Base-by-base conservation (phyloP, 2,888 invertebrate genomes). In the Plemyria rubiginata region DNA sequence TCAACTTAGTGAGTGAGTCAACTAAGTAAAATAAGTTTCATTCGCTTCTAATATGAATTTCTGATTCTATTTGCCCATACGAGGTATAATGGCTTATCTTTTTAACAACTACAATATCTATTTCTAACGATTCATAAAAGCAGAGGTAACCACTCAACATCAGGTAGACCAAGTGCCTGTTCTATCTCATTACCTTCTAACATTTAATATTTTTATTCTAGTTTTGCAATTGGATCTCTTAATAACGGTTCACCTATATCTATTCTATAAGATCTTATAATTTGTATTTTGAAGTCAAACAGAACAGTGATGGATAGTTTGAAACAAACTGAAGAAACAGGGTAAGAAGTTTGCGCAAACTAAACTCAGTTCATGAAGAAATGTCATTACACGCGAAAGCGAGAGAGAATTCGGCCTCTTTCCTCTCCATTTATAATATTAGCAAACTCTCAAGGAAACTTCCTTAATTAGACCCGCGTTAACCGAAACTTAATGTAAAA, bases 381-480 rank as follows among this genome's bases (percentile, higher is more conserved):
- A 83, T 79, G 77, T 76, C 79, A 78, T 83, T 80, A 80, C 67
- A 74, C 72, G 69, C 70, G 68, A 65, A 72, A 67, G 72, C 70
- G 71, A 75, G 76, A 72, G 74, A 65, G 72, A 81, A 84, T 81
- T 82, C 78, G 71, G 71, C 78, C 76, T 80, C 81, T 84, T 86
- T 83, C 80, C 83, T 81, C 78, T 81, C 77, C 84, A 85, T 85
- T 87, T 83, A 84, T 84, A 86, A 84, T 85, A 86, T 86, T 82
- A 86, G 77, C 80, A 72, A 86, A 85, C 80, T 84, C 75, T 64
- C 68, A 66, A 65, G 67, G 68, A 77, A 87, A 86, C 83, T 87
- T 87, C 79, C 79, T 78, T 86, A 86, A 87, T 86, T 86, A 87
- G 80, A 79, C 77, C 78, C 78, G 76, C 83, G 80, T 83, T 86